Percentiles rank a stretch among this genome's conserved stretches.
These are phyloP conservation scores for Lottia scabra DNA, from an alignment of 2,888 invertebrate genomes.

Conservation along the genomic window DNA sequence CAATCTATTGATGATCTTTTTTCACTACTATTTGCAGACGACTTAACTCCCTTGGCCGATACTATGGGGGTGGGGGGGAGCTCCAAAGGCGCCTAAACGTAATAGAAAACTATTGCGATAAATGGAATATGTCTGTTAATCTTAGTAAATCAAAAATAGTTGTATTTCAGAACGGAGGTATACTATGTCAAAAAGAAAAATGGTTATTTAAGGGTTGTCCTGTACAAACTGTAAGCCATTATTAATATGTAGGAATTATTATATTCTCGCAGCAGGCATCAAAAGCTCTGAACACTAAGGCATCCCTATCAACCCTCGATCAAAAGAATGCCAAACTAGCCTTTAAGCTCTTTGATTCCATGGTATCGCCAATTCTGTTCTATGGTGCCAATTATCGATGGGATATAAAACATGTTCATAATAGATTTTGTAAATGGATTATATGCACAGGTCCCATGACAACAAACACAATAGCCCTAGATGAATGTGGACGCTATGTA, in stretches of 20 bases:
- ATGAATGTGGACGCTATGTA: not conserved
- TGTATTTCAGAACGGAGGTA: conserved; percentile 24
- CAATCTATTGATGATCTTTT: conserved; percentile 6
- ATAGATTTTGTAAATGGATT: not conserved
- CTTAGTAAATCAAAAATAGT: conserved; percentile 27
- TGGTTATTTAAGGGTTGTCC: conserved; percentile 3
- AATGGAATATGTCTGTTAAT: conserved; percentile 21
- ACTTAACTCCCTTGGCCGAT: conserved; percentile 24
- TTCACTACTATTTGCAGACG: conserved; percentile 30
- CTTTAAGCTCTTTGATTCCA: not conserved
- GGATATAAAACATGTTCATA: not conserved
- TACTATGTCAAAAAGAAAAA: conserved; percentile 19
- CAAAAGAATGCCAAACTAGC: not conserved
- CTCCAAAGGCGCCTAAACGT: conserved; percentile 23
- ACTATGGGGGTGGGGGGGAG: conserved; percentile 20
- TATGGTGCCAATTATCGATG: not conserved
- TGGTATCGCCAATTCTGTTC: not conserved
- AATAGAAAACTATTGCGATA: conserved; percentile 18
- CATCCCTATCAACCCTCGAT: not conserved
- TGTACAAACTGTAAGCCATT: not conserved
- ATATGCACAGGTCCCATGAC: not conserved
- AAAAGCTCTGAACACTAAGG: not conserved
- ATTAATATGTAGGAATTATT: not conserved
- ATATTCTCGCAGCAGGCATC: not conserved
- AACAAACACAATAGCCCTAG: not conserved